Percentiles rank a stretch among this genome's conserved stretches.
Evolutionary conservation across 2,888 invertebrate genomes (phyloP).

Genomic region (Lapara coniferarum): DNA sequence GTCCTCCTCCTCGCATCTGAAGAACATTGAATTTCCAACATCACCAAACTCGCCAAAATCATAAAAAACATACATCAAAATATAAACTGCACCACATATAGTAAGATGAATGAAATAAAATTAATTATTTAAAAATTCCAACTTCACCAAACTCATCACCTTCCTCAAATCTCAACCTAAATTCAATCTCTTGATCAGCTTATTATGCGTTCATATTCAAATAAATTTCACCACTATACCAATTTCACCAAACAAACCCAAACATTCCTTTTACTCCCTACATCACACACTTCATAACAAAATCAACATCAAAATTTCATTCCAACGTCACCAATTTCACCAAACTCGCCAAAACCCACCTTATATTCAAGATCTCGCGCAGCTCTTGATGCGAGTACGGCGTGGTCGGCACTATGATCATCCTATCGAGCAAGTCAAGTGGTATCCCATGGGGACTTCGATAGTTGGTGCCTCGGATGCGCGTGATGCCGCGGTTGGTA

Average conservation of each 20-base stretch:
- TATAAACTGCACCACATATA: no score
- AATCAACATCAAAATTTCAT: no score
- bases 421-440: conserved; percentile 96
- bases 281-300: no score
- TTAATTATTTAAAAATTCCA: neutral
- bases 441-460: conserved; percentile 98
- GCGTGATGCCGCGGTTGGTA: conserved; percentile 97
- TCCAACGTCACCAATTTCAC: neutral
- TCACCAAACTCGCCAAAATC: no score
- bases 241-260: no score
- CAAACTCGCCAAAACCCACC: conserved; percentile 64
- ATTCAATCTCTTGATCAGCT: no score
- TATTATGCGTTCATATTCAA: no score
- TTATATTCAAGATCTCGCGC: conserved; percentile 94
- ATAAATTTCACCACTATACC: no score
- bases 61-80: no score
- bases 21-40: no score
- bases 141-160: neutral
- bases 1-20: conserved; percentile 98
- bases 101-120: no score
- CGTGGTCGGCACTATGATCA: conserved; percentile 96
- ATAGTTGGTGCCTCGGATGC: conserved; percentile 97
- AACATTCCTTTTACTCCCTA: no score
- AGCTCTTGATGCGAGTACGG: conserved; percentile 95
- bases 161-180: neutral